Percentiles rank a stretch among this genome's conserved stretches.
Conservation (phyloP, 2,797 vertebrate species). For the Otolemur crassicaudatus region DNA sequence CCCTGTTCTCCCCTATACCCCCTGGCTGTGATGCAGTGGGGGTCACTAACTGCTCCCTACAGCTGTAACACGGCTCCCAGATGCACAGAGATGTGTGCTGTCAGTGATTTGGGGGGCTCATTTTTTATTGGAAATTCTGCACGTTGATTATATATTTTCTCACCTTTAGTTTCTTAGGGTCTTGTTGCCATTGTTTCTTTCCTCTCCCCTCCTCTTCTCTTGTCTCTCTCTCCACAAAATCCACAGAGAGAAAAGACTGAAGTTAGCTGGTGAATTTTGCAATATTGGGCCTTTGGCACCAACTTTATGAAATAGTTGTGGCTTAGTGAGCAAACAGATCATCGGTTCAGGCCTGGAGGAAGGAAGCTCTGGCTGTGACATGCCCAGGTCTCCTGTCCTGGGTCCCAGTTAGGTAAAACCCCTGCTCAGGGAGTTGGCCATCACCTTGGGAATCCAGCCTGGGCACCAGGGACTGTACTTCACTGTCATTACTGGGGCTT, state of each 20-base stretch:
- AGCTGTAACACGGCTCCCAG: fast-evolving
- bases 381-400: neutral
- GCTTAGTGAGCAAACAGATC: neutral
- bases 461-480: neutral
- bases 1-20: fast-evolving
- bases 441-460: fast-evolving
- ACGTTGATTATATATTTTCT: neutral
- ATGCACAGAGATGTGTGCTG: fast-evolving
- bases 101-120: fast-evolving
- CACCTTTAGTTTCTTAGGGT: no score
- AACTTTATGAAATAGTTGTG: neutral
- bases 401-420: neutral
- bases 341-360: fast-evolving
- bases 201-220: fast-evolving
- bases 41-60: fast-evolving
- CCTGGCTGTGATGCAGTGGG: fast-evolving
- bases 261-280: neutral
- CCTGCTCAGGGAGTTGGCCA: fast-evolving
- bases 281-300: neutral
- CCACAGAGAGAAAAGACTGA: neutral
- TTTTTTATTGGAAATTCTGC: neutral
- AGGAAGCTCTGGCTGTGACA: neutral
- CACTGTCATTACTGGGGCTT: no score
- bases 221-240: neutral
- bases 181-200: neutral